These are phyloP conservation scores for Endotricha flammealis DNA, from an alignment of 2,888 invertebrate genomes.

Conservation along the genomic window DNA sequence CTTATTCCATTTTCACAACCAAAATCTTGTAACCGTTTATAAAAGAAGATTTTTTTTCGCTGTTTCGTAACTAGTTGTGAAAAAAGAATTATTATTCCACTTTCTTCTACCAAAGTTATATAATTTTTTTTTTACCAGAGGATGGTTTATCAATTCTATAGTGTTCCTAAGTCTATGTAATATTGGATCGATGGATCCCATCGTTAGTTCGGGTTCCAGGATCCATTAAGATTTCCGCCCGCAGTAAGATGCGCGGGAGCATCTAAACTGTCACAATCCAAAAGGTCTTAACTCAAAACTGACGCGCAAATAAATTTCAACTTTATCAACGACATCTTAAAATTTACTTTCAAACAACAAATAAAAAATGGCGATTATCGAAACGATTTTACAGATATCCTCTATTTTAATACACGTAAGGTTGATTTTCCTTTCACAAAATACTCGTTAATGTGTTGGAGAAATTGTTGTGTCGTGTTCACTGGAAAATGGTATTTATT, in stretches of 20 bases:
- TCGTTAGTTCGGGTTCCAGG: constrained; percentile 73
- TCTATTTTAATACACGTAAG: constrained; percentile 23
- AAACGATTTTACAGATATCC: constrained; percentile 11
- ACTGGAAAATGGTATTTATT: constrained; percentile 21
- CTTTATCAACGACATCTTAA: constrained; percentile 17
- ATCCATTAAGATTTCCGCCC: constrained; percentile 77
- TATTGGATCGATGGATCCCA: constrained; percentile 66
- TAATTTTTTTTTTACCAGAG: no score
- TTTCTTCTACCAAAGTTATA: no score
- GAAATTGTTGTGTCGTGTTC: constrained; percentile 12
- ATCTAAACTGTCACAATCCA: constrained; percentile 24
- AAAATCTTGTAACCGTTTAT: no score
- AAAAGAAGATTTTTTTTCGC: no score
- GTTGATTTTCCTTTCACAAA: constrained; percentile 34
- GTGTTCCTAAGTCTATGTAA: constrained; percentile 38
- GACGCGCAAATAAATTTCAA: constrained; percentile 20
- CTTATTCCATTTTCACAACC: no score
- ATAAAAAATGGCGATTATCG: background rate
- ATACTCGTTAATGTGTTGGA: constrained; percentile 26
- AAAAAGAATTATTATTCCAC: no score
- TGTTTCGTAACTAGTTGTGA: no score
- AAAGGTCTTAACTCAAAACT: constrained; percentile 27
- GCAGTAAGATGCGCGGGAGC: constrained; percentile 67
- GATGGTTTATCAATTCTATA: constrained; percentile 13
- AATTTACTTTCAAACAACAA: constrained; percentile 11